Evolutionary conservation across 35 echinoderm and acorn worm species (phyloP), one percentile per base, ranked within the genome.

Genomic region (Hemicentrotus pulcherrimus): DNA sequence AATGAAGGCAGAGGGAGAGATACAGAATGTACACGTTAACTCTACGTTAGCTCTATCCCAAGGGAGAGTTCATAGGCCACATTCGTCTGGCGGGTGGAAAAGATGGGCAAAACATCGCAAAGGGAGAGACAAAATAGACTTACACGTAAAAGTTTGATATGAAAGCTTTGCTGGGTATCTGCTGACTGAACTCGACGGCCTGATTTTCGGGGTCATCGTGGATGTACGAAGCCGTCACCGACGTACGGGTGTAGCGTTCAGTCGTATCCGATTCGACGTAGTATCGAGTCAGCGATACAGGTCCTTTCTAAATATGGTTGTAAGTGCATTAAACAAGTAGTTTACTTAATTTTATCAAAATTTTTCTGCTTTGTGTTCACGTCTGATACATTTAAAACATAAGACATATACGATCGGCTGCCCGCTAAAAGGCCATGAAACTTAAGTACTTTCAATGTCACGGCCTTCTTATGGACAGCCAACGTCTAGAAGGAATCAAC

Each of bases 71-170:
- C 85, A 86, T 2, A 24, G 4, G 31, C 22, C 22, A 86, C 22
- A 4, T 86, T 31, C 85, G 22, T 28, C 2, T 50, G 48, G 6
- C 48, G 12, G 8, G 7, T 50, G 48, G 48, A 1, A 50, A 50
- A 50, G 48, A 50, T 50, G 48, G 12, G 48, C 6, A 50, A 50
- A 50, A 10, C 1, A 2, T 50, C 12, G 12, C 48, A 50, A 50
- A 50, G 48, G 48, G 48, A 50, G 48, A 50, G 22, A 24, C 61
- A n/a, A 78, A 3, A 78, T 0, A 61, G 8, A 91, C 97, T 98
- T 96, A 98, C 97, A 98, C 96, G 32, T 95, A 94, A 46, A 98
- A 97, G 89, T 97, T 91, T 18, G 97, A 98, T 28, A 98, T 96
- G 91, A 98, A 98, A 9, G 97, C 96, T 12, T 78, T 86, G 19